Evolutionary conservation across 2,888 invertebrate genomes (phyloP).

Genomic region (Leptura quadrifasciata): DNA sequence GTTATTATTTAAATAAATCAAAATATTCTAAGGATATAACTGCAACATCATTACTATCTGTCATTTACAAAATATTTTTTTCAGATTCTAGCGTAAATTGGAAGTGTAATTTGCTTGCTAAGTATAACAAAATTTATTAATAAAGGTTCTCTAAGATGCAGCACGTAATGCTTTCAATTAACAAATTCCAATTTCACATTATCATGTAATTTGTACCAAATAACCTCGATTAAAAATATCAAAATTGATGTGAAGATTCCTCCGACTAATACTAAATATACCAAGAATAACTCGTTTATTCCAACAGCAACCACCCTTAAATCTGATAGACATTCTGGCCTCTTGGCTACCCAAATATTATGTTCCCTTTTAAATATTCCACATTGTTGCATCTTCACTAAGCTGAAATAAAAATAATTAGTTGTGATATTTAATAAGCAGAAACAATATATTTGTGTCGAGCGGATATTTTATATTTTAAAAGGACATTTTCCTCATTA

Average conservation of each 20-base stretch:
- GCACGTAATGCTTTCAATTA: neutral
- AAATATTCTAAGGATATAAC: too few relatives aligned
- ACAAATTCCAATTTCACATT: slow-evolving; percentile 9
- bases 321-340: slow-evolving; percentile 64
- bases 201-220: slow-evolving; percentile 43
- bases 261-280: slow-evolving; percentile 62
- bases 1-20: too few relatives aligned
- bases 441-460: too few relatives aligned
- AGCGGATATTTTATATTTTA: too few relatives aligned
- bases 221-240: slow-evolving; percentile 57
- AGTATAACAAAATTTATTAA: neutral
- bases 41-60: too few relatives aligned
- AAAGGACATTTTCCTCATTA: too few relatives aligned
- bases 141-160: neutral
- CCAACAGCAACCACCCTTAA: slow-evolving; percentile 62
- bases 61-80: too few relatives aligned
- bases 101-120: neutral
- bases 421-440: neutral
- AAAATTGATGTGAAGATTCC: slow-evolving; percentile 58
- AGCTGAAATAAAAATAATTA: slow-evolving; percentile 57
- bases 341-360: slow-evolving; percentile 61
- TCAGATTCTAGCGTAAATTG: too few relatives aligned
- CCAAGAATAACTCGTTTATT: slow-evolving; percentile 62
- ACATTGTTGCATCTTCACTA: slow-evolving; percentile 59
- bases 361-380: slow-evolving; percentile 60